Percentiles rank a stretch among this genome's conserved stretches.
phyloP scores from a whole-genome alignment of 2,888 invertebrate species.

The Ochropacha duplaris region DNA sequence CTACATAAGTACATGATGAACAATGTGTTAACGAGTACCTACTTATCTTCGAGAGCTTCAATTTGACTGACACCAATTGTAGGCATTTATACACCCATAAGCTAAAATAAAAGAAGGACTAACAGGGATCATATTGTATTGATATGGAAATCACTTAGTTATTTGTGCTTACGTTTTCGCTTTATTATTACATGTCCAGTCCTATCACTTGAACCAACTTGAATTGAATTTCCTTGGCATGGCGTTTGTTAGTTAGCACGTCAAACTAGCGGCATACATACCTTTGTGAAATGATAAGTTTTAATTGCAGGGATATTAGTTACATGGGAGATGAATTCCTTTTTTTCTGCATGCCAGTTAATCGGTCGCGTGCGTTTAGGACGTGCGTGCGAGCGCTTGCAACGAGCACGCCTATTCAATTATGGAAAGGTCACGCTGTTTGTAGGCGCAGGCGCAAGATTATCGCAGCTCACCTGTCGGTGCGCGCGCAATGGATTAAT shows the following conservation, averaged over 20 bases:
- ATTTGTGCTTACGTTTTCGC: not conserved
- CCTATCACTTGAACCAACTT: not conserved
- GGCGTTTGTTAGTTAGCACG: not conserved
- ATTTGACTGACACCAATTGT: no score
- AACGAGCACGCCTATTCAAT: constrained; percentile 76
- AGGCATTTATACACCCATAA: no score
- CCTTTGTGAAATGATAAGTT: constrained; percentile 7
- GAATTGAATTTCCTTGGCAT: not conserved
- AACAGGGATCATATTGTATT: no score
- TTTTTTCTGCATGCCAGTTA: constrained; percentile 35
- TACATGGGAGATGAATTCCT: constrained; percentile 21
- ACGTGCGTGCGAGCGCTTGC: constrained; percentile 64
- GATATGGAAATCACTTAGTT: not conserved
- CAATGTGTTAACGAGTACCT: no score
- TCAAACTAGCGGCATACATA: not conserved
- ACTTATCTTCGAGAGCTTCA: no score
- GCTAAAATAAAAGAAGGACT: no score
- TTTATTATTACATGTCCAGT: not conserved
- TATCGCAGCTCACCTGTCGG: constrained; percentile 75
- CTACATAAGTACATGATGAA: no score
- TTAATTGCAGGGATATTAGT: constrained; percentile 9
- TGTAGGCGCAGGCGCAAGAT: constrained; percentile 70
- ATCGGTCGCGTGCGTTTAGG: constrained; percentile 69
- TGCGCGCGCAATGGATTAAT: constrained; percentile 56
- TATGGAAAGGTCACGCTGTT: constrained; percentile 77